Evolutionary conservation across 2,113 vertebrate species (phyloP), one percentile per base, ranked within the genome.

Genomic region (Formicarius rufipectus): DNA sequence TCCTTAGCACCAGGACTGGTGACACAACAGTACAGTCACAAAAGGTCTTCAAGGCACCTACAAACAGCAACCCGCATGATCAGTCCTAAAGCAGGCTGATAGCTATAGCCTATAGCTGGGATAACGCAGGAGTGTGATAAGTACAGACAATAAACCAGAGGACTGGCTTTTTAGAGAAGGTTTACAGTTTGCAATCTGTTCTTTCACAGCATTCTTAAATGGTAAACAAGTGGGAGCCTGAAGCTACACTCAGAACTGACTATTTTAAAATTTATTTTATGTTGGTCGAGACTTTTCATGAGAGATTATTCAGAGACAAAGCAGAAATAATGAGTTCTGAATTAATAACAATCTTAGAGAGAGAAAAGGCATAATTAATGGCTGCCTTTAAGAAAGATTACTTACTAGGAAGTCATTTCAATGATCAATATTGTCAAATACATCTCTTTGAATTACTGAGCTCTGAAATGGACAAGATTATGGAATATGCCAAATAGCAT

Each of bases 261-360:
- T 37, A 62, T 44, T n/a, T 81, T 72, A 79, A 27, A 52, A 33
- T n/a, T 75, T 47, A 66, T 93, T 84, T 58, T 31, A 25, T 52
- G 37, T 56, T 87, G 52, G 69, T 67, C 80, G 87, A 87, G 66
- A 81, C 45, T 47, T 82, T 93, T 93, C 1, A 3, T 3, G 5
- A 40, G 12, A 68, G n/a, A 74, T 90, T 82, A 82, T 87, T 75
- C 31, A 56, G 60, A 80, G 56, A 73, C 79, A 94, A 85, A 68
- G 11, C 4, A 74, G 42, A 42, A 88, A 87, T 87, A 84, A 86
- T 81, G 52, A 95, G 59, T 80, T 75, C 60, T 89, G 56, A 87
- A 95, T 93, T 93, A 95, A 77, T 92, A 95, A 86, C 59, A 44
- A 60, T 27, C 39, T 63, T 49, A 72, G 25, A 91, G 25, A 42